Conservation (phyloP, 1,140 invertebrate genomes). For the Zaprionus davidi region DNA sequence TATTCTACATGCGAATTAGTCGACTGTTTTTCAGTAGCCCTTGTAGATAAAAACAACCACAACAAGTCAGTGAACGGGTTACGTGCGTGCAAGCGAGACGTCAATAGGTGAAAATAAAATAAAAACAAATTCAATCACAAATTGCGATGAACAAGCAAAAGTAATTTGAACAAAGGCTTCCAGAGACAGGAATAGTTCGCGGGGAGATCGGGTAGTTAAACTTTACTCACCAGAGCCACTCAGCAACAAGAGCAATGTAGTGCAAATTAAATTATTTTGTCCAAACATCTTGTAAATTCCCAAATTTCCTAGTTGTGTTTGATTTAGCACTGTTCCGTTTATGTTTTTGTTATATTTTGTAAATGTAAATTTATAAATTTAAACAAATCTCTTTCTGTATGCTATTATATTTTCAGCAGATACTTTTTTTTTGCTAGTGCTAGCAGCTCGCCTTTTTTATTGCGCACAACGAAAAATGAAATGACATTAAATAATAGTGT, state of each 20-base stretch:
- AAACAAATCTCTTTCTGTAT: conserved; percentile 1
- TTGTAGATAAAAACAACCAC: conserved; percentile 30
- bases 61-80: conserved; percentile 50
- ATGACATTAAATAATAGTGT: conserved; percentile 50
- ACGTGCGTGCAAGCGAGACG: conserved; percentile 58
- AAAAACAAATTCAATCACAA: conserved; percentile 68
- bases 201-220: conserved; percentile 11
- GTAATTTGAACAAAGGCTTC: conserved; percentile 67
- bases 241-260: conserved; percentile 53
- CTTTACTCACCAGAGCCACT: conserved; percentile 61
- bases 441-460: conserved; percentile 32
- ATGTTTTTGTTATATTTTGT: neutral
- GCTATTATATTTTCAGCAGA: neutral
- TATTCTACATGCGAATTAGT: conserved; percentile 31
- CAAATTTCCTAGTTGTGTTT: neutral
- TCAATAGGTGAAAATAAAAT: conserved; percentile 18
- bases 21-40: conserved; percentile 28
- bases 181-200: neutral
- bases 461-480: conserved; percentile 54
- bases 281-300: conserved; percentile 51
- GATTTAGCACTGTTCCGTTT: neutral
- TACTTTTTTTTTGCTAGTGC: conserved; percentile 19
- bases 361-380: conserved; percentile 14
- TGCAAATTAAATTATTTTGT: conserved; percentile 60
- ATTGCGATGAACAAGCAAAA: conserved; percentile 68